Conservation (phyloP, 2,113 vertebrate genomes). For the Podarcis raffonei region DNA sequence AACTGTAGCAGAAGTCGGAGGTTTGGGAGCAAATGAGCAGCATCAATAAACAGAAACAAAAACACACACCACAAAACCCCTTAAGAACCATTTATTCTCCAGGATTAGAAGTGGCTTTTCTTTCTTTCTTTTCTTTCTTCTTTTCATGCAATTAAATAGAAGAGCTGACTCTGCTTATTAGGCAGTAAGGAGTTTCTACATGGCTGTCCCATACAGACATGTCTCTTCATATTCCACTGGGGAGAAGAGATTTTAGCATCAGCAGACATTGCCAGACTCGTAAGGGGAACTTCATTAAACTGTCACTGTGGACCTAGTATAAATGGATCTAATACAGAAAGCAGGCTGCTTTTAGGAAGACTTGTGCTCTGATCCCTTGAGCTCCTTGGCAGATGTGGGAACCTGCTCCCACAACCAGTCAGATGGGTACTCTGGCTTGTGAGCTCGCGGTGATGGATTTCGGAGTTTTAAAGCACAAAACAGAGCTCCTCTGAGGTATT, state of each 20-base stretch:
- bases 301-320: not conserved
- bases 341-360: not conserved
- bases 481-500: not conserved
- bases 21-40: constrained; percentile 6
- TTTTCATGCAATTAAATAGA: constrained; percentile 29
- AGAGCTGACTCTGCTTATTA: constrained; percentile 22
- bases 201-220: not conserved
- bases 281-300: not conserved
- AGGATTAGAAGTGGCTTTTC: not conserved
- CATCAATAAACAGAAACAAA: constrained; percentile 1
- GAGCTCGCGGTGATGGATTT: not conserved
- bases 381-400: constrained; percentile 17
- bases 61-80: not conserved
- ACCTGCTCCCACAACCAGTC: not conserved
- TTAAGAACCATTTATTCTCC: not conserved
- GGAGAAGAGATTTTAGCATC: constrained; percentile 3
- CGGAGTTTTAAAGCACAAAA: constrained; percentile 14
- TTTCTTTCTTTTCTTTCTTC: constrained; percentile 21
- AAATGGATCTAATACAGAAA: constrained; percentile 23
- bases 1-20: constrained; percentile 32
- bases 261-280: not conserved
- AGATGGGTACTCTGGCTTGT: not conserved
- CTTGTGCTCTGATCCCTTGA: not conserved
- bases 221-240: constrained; percentile 1
- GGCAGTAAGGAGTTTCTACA: not conserved